Evolutionary conservation across 2,113 vertebrate genomes (phyloP).

Genomic region (Steatornis caripensis): DNA sequence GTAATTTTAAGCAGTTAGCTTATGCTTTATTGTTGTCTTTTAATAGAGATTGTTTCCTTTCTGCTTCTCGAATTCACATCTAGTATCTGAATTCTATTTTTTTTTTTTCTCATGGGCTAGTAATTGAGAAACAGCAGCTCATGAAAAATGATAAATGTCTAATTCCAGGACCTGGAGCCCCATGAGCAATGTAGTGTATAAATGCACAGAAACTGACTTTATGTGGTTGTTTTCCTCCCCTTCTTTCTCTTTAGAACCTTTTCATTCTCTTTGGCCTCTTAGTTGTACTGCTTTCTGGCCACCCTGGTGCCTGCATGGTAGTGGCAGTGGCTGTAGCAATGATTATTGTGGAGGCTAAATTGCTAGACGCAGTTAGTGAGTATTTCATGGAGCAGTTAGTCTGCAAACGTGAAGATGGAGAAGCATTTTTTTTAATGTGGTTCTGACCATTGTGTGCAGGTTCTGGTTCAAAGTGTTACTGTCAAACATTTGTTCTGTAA

Average conservation of each 20-base stretch:
- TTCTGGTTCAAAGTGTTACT: background rate
- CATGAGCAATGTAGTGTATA: background rate
- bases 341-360: slow-evolving; percentile 8
- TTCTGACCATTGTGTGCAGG: background rate
- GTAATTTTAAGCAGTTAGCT: background rate
- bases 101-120: background rate
- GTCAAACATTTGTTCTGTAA: background rate
- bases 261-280: background rate
- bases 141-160: background rate
- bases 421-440: background rate
- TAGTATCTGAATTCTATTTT: background rate
- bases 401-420: background rate
- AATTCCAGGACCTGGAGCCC: background rate
- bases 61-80: background rate
- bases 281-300: background rate
- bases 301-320: background rate
- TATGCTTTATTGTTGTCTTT: background rate
- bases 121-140: background rate
- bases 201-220: background rate
- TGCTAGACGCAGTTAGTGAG: background rate
- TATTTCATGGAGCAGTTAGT: slow-evolving; percentile 10
- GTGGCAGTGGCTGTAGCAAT: background rate
- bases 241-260: background rate
- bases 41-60: background rate
- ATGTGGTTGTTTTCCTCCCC: background rate